Conservation (phyloP, 2,113 vertebrate species). For the Galeopterus variegatus region DNA sequence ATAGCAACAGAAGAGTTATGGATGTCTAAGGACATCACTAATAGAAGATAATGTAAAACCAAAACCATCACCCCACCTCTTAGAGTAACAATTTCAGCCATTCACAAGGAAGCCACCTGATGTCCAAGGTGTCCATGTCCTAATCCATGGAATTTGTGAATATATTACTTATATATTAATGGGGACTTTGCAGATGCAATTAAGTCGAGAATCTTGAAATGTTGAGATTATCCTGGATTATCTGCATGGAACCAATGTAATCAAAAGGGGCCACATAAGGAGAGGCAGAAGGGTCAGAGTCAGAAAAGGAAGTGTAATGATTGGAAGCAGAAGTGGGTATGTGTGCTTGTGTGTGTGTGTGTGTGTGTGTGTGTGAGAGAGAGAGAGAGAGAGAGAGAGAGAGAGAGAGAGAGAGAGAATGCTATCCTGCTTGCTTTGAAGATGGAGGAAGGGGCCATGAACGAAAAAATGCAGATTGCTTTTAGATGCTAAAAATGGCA, state of each 20-base stretch:
- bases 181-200: neutral
- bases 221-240: neutral
- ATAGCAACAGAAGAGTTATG: neutral
- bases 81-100: neutral
- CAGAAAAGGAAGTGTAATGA: neutral
- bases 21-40: neutral
- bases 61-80: neutral
- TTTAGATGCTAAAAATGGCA: neutral
- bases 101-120: neutral
- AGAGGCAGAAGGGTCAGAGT: neutral
- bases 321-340: neutral
- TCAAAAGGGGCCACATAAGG: neutral
- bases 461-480: neutral
- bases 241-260: neutral
- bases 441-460: neutral
- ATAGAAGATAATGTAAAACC: neutral
- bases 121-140: neutral
- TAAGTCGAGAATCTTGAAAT: neutral
- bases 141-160: neutral
- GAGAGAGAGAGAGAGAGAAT: neutral
- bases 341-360: neutral
- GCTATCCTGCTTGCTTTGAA: neutral
- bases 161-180: neutral
- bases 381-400: neutral
- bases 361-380: too few species aligned